Percentiles rank a stretch among this genome's conserved stretches.
phyloP scores from a whole-genome alignment of 1,140 invertebrate species.

The Trachymyrmex cornetzi region DNA sequence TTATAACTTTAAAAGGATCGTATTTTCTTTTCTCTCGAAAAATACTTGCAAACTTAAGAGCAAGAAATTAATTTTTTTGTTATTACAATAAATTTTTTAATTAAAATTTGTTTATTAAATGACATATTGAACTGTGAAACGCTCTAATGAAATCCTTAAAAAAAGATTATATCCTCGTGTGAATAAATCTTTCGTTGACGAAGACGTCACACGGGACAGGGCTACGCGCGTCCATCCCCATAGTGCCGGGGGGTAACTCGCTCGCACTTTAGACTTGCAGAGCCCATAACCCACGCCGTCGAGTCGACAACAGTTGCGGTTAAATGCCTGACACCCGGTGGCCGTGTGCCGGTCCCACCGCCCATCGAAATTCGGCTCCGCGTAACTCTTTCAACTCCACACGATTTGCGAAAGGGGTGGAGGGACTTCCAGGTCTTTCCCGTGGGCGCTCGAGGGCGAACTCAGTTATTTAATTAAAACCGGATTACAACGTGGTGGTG shows the following conservation, averaged over 20 bases:
- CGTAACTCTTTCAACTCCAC: constrained; percentile 45
- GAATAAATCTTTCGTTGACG: constrained; percentile 51
- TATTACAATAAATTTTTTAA: too few relatives aligned
- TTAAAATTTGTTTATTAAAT: too few relatives aligned
- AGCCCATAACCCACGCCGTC: constrained; percentile 81
- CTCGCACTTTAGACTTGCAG: constrained; percentile 54
- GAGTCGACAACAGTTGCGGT: constrained; percentile 85
- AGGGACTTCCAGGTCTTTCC: constrained; percentile 23
- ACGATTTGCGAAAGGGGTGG: constrained; percentile 22
- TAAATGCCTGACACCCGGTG: constrained; percentile 83
- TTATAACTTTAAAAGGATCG: too few relatives aligned
- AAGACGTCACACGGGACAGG: constrained; percentile 33
- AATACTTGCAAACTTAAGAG: too few relatives aligned
- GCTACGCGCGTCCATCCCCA: not conserved
- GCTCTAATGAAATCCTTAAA: not conserved
- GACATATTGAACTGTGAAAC: not conserved
- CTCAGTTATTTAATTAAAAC: constrained; percentile 84
- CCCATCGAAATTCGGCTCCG: constrained; percentile 50
- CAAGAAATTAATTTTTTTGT: too few relatives aligned
- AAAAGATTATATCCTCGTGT: not conserved
- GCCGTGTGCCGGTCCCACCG: constrained; percentile 47
- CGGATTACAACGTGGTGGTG: constrained; percentile 79
- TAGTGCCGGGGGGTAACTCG: not conserved
- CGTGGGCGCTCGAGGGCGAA: constrained; percentile 44
- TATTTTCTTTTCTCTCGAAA: too few relatives aligned